Percentiles rank a stretch among this genome's conserved stretches.
phyloP scores from a whole-genome alignment of 1,140 invertebrate genomes.

The Diabrotica virgifera region DNA sequence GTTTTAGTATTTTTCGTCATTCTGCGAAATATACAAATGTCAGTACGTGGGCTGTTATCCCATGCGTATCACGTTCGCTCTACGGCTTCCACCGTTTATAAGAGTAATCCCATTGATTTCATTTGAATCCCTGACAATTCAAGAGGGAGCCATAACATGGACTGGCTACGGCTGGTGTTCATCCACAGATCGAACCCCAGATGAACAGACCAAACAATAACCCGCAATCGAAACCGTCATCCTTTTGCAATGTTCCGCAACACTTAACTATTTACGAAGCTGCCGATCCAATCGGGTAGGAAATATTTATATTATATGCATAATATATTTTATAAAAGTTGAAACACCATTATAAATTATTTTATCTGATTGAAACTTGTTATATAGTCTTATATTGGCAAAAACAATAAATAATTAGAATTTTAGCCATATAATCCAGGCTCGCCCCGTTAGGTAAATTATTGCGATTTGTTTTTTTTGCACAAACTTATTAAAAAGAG shows the following conservation, averaged over 20 bases:
- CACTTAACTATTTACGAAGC: not conserved
- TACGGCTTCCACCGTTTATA: not conserved
- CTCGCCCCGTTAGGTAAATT: too few species aligned
- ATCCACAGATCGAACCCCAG: conserved; percentile 1
- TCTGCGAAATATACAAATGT: not conserved
- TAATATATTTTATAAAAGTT: too few species aligned
- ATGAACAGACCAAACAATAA: conserved; percentile 2
- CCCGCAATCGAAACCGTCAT: not conserved
- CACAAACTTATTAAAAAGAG: too few species aligned
- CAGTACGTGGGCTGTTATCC: not conserved
- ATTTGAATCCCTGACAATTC: conserved; percentile 2
- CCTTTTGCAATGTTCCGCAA: not conserved
- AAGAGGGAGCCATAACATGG: not conserved
- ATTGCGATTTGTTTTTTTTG: too few species aligned
- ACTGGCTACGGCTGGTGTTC: conserved; percentile 1
- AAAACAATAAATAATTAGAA: too few species aligned
- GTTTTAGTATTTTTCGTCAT: too few species aligned
- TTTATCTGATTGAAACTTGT: too few species aligned
- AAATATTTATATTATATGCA: too few species aligned
- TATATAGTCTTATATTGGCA: too few species aligned
- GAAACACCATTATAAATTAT: too few species aligned
- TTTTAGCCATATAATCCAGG: too few species aligned
- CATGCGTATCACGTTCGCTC: conserved; percentile 1
- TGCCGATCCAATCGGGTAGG: too few species aligned
- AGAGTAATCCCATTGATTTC: conserved; percentile 2